These are phyloP conservation scores for Otocyon megalotis DNA, from an alignment of 2,113 vertebrate species.

Conservation along the genomic window DNA sequence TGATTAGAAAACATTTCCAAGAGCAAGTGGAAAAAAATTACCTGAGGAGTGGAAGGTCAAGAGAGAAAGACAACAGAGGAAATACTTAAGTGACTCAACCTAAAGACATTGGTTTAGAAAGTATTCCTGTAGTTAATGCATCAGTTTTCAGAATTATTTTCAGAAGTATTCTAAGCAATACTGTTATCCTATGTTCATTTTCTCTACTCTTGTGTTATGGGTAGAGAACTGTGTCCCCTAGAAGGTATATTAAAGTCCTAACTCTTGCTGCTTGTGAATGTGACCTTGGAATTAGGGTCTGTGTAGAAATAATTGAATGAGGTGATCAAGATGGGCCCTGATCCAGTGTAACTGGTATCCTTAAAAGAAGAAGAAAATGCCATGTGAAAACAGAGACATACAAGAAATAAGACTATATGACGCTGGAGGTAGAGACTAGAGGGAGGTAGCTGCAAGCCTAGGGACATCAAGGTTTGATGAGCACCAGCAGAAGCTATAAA, in stretches of 20 bases:
- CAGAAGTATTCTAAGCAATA: not conserved
- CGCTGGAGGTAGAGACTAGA: not conserved
- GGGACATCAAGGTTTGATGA: not conserved
- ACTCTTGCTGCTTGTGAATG: not conserved
- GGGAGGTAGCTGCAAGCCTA: not conserved
- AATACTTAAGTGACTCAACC: not conserved
- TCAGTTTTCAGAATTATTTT: slow-evolving; percentile 18
- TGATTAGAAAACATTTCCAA: slow-evolving; percentile 4
- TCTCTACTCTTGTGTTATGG: not conserved
- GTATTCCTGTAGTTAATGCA: not conserved
- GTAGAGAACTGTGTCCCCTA: not conserved
- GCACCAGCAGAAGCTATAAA: not conserved
- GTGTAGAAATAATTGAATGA: not conserved
- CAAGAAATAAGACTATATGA: not conserved
- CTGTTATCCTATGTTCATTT: not conserved
- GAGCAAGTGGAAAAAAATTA: not conserved
- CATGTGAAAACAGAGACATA: not conserved
- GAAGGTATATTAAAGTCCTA: not conserved
- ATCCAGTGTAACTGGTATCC: not conserved
- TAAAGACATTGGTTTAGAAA: not conserved
- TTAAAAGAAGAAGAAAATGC: not conserved
- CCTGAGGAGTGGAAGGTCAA: not conserved
- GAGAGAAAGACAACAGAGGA: not conserved
- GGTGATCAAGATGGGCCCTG: not conserved
- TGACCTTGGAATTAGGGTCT: not conserved